Percentiles rank a stretch among this genome's conserved stretches.
phyloP scores from a whole-genome alignment of 2,797 vertebrate species.

The Anguilla obscura region DNA sequence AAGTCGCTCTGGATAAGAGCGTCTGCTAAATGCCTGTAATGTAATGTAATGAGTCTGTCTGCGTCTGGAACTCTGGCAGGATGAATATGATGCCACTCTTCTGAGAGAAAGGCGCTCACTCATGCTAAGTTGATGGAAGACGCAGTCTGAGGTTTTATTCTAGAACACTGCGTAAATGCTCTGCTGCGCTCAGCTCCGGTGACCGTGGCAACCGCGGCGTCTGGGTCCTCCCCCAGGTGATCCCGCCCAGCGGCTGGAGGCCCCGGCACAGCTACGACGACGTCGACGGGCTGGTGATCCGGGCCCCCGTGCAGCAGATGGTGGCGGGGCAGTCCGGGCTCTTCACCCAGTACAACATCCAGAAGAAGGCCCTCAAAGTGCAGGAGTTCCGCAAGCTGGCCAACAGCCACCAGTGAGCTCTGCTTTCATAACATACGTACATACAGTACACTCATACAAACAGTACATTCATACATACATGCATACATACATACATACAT shows the following conservation, averaged over 20 bases:
- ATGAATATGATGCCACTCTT: too few species aligned
- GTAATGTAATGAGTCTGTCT: too few species aligned
- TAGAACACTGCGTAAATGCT: too few species aligned
- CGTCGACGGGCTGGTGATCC: constrained; percentile 91
- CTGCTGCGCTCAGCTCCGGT: background rate
- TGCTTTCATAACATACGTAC: background rate
- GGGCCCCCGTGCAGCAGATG: constrained; percentile 95
- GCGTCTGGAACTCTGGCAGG: too few species aligned
- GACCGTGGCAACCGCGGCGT: background rate
- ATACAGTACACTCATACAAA: background rate
- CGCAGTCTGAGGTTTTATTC: too few species aligned
- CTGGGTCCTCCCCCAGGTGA: constrained; percentile 72
- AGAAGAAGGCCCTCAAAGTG: constrained; percentile 92
- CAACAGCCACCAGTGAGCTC: constrained; percentile 90
- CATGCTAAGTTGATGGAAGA: background rate
- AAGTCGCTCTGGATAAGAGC: too few species aligned
- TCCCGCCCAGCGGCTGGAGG: constrained; percentile 91
- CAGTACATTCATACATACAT: background rate
- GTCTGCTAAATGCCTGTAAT: too few species aligned
- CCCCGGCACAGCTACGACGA: constrained; percentile 90
- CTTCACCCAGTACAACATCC: constrained; percentile 95
- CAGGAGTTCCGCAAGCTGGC: constrained; percentile 91
- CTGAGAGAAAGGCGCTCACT: too few species aligned
- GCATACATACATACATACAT: too few species aligned
- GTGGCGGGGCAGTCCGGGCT: constrained; percentile 92